Percentiles rank a stretch among this genome's conserved stretches.
Evolutionary conservation across 2,113 vertebrate species (phyloP).

Genomic region (Labeo catla): DNA sequence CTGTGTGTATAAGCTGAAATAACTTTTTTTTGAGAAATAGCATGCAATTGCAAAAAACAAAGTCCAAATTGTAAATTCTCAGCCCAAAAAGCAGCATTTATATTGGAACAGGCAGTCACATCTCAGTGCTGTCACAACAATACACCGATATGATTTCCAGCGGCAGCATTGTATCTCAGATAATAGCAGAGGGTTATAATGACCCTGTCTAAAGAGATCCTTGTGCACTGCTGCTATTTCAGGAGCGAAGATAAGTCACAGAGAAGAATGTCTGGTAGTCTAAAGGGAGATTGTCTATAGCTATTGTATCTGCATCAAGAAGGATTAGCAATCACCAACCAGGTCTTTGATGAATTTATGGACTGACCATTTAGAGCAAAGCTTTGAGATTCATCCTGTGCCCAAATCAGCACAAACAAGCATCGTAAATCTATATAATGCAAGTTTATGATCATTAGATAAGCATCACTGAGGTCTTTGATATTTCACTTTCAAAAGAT

Average conservation of each 20-base stretch:
- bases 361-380: neutral
- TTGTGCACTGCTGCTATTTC: conserved; percentile 20
- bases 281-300: neutral
- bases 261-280: neutral
- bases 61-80: neutral
- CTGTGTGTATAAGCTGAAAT: no score
- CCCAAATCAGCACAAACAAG: neutral
- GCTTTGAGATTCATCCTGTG: neutral
- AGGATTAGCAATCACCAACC: neutral
- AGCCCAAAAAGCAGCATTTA: neutral
- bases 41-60: no score
- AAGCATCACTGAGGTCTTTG: neutral
- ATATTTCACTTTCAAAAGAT: neutral
- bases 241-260: conserved; percentile 2
- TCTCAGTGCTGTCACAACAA: neutral
- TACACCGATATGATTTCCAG: neutral
- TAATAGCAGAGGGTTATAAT: neutral
- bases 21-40: no score
- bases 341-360: neutral
- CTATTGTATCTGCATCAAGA: neutral
- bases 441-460: neutral
- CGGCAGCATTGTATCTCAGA: neutral
- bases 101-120: neutral
- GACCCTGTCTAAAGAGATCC: neutral
- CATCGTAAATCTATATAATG: neutral